These are phyloP conservation scores for Xylota segnis DNA, from an alignment of 2,888 invertebrate genomes.

Conservation along the genomic window DNA sequence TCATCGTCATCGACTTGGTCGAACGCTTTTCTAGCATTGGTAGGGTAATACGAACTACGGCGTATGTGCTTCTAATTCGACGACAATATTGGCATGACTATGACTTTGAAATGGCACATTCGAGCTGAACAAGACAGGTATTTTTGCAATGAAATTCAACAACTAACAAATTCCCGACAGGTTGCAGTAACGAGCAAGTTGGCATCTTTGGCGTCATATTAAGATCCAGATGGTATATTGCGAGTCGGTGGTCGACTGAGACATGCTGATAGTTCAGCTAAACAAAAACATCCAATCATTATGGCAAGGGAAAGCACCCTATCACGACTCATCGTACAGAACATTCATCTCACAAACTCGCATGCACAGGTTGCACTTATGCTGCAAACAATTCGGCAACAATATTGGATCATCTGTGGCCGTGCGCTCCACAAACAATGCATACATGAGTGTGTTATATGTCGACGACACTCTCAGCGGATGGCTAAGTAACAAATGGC, in stretches of 20 bases:
- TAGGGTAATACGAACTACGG: slow-evolving; percentile 17
- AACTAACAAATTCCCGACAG: slow-evolving; percentile 15
- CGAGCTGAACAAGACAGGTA: slow-evolving; percentile 25
- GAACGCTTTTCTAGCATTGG: slow-evolving; percentile 28
- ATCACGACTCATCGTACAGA: slow-evolving; percentile 16
- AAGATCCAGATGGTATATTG: background rate
- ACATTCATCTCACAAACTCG: slow-evolving; percentile 22
- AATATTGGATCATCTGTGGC: slow-evolving; percentile 28
- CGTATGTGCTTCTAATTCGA: slow-evolving; percentile 22
- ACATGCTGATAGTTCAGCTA: background rate
- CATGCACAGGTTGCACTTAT: slow-evolving; percentile 33
- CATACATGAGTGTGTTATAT: slow-evolving; percentile 18
- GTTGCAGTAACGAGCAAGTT: slow-evolving; percentile 12
- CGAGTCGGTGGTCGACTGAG: background rate
- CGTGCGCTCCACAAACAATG: slow-evolving; percentile 28
- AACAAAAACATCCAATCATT: too few relatives aligned
- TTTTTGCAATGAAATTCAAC: slow-evolving; percentile 23
- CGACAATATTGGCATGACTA: slow-evolving; percentile 23
- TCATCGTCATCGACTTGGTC: slow-evolving; percentile 25
- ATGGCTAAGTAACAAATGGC: slow-evolving; percentile 31
- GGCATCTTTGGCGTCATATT: slow-evolving; percentile 15
- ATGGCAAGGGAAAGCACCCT: slow-evolving; percentile 24
- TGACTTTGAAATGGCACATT: slow-evolving; percentile 10
- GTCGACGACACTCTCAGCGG: slow-evolving; percentile 10
- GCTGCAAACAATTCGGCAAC: slow-evolving; percentile 6